Conservation (phyloP, 2,888 invertebrate genomes). For the Lumbricus terrestris region DNA sequence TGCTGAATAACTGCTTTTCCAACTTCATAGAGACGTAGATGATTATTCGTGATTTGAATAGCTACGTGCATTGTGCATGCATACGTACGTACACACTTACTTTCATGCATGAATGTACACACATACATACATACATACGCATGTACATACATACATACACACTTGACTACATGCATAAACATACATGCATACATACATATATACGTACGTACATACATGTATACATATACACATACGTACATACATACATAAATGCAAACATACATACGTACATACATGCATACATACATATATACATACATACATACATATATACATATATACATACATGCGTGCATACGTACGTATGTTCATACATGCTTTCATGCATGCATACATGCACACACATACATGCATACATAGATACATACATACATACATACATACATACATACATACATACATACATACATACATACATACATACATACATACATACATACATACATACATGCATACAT, state of each 20-base stretch:
- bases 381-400: background rate
- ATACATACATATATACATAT: too few species aligned
- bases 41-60: too few species aligned
- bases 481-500: too few species aligned
- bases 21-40: too few species aligned
- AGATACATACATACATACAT: background rate
- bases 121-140: background rate
- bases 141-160: background rate
- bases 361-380: background rate
- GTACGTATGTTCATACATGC: background rate
- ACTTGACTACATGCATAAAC: background rate
- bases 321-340: background rate
- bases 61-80: too few species aligned
- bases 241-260: too few species aligned
- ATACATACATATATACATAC: too few species aligned
- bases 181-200: background rate
- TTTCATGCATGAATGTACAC: too few species aligned
- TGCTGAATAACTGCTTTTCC: too few species aligned
- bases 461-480: too few species aligned
- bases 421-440: background rate
- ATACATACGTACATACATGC: too few species aligned
- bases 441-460: background rate
- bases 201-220: background rate
- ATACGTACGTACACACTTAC: too few species aligned
- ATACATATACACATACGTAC: background rate